A percentile compares a stretch with the other conserved stretches of the same genome.
Evolutionary conservation across 2,888 invertebrate species (phyloP).

Genomic region (Rapana venosa): DNA sequence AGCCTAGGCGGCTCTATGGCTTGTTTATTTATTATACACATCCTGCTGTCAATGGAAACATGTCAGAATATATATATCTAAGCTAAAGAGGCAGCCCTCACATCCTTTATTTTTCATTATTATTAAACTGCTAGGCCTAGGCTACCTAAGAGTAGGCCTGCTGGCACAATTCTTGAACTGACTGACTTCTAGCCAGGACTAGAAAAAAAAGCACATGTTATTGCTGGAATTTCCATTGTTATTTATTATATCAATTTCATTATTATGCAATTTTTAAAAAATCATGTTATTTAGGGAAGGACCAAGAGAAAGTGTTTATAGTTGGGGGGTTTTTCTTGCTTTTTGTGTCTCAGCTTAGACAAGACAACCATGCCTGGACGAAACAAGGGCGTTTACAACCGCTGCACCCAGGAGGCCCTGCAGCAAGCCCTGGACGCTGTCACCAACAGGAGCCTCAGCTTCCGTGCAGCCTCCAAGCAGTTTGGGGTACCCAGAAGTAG

Average conservation of each 20-base stretch:
- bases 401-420: background rate
- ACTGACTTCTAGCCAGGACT: conserved; percentile 1
- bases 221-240: background rate
- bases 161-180: background rate
- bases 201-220: background rate
- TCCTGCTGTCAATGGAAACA: too few species aligned
- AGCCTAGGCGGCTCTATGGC: background rate
- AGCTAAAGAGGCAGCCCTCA: background rate
- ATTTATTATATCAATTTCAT: background rate
- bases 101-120: background rate
- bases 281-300: too few species aligned
- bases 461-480: background rate
- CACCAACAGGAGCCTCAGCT: background rate
- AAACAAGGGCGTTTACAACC: background rate
- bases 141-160: background rate
- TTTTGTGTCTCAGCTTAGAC: background rate
- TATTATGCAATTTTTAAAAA: too few species aligned
- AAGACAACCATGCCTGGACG: background rate
- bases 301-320: background rate
- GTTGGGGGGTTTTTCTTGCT: background rate
- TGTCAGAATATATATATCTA: too few species aligned
- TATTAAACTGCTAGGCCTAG: too few species aligned
- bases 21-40: background rate
- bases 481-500: background rate
- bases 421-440: background rate